These are phyloP conservation scores for Amazona ochrocephala DNA, from an alignment of 2,797 vertebrate species.

Conservation along the genomic window DNA sequence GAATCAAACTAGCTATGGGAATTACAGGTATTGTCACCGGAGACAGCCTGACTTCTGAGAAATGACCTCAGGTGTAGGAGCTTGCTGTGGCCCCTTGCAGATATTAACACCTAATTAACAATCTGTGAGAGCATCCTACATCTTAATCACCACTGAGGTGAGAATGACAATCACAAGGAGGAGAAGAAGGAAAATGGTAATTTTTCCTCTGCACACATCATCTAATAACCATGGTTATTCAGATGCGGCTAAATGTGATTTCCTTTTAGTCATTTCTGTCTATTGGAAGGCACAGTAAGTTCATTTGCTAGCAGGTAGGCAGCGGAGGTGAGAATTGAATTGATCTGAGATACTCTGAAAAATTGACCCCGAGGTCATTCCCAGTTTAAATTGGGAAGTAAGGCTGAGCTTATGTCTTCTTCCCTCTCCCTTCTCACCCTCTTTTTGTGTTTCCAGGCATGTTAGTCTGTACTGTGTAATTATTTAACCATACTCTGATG, in stretches of 20 bases:
- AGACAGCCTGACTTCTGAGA: conserved; percentile 49
- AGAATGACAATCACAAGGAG: conserved; percentile 60
- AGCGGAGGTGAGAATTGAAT: conserved; percentile 75
- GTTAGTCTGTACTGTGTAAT: conserved; percentile 38
- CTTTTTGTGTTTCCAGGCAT: conserved; percentile 28
- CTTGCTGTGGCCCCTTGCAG: conserved; percentile 61
- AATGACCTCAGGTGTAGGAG: conserved; percentile 70
- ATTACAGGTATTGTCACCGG: conserved; percentile 61
- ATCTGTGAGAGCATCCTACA: conserved; percentile 46
- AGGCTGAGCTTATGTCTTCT: conserved; percentile 54
- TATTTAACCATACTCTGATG: conserved; percentile 62
- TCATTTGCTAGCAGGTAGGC: conserved; percentile 71
- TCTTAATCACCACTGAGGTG: conserved; percentile 60
- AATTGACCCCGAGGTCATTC: conserved; percentile 66
- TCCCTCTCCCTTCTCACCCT: background rate
- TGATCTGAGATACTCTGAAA: conserved; percentile 73
- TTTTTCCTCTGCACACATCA: conserved; percentile 24
- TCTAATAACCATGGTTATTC: conserved; percentile 63
- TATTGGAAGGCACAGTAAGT: conserved; percentile 63
- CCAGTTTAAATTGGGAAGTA: conserved; percentile 69
- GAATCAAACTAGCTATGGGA: conserved; percentile 61
- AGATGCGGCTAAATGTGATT: conserved; percentile 49
- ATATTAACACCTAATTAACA: conserved; percentile 75
- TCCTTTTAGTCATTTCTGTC: conserved; percentile 59
- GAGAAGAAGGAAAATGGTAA: conserved; percentile 44